phyloP scores from a whole-genome alignment of 2,113 vertebrate species.

The Austrofundulus limnaeus region DNA sequence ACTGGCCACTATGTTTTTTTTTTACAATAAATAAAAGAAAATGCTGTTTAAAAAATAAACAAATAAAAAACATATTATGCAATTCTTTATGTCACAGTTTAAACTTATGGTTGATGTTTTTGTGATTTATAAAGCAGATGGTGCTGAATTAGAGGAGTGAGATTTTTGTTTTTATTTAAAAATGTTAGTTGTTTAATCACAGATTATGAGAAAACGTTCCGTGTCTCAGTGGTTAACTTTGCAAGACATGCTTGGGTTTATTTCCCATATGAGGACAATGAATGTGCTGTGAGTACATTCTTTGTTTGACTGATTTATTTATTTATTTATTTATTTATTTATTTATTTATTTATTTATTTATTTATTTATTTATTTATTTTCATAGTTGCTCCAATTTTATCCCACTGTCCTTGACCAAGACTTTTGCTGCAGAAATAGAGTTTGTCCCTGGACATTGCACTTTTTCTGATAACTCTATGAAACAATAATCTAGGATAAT shows the following conservation, averaged over 20 bases:
- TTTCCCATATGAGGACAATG: constrained; percentile 31
- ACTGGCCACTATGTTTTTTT: constrained; percentile 40
- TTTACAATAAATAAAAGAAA: constrained; percentile 41
- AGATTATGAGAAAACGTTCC: constrained; percentile 24
- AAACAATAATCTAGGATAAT: constrained; percentile 8
- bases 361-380: not conserved
- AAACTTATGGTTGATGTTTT: constrained; percentile 45
- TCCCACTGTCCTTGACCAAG: constrained; percentile 31
- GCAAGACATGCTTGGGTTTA: constrained; percentile 29
- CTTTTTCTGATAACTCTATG: not conserved
- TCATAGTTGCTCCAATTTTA: constrained; percentile 14
- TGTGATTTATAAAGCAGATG: constrained; percentile 56
- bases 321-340: constrained; percentile 18
- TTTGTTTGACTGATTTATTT: constrained; percentile 15
- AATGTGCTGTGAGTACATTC: constrained; percentile 22
- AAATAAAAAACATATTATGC: constrained; percentile 41
- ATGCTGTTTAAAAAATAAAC: not conserved
- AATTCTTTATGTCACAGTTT: constrained; percentile 45
- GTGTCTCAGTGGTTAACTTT: constrained; percentile 14
- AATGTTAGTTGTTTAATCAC: constrained; percentile 32
- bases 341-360: constrained; percentile 9
- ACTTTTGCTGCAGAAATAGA: constrained; percentile 20
- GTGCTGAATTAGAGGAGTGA: constrained; percentile 40
- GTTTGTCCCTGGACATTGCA: constrained; percentile 6
- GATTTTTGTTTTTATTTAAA: constrained; percentile 53